Percentiles rank a stretch among this genome's conserved stretches.
These are phyloP conservation scores for Thera obeliscata DNA, from an alignment of 2,888 invertebrate species.

Conservation along the genomic window DNA sequence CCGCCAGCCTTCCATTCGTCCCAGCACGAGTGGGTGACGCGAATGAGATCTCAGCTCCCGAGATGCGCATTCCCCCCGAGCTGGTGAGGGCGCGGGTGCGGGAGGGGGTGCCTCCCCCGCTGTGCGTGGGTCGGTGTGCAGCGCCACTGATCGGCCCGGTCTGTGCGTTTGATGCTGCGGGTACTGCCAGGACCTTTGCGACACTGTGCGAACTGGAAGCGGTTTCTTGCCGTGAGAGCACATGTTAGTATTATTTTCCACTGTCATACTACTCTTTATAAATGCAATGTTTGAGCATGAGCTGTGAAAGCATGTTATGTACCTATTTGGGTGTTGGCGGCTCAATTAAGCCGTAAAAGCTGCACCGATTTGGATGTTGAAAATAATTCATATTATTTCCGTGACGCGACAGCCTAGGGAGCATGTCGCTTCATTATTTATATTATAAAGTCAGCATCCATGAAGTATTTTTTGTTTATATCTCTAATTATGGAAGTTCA, in stretches of 20 bases:
- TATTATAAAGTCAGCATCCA: too few species aligned
- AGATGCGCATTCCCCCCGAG: slow-evolving; percentile 55
- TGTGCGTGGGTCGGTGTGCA: slow-evolving; percentile 71
- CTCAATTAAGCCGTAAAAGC: too few species aligned
- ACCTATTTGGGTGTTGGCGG: too few species aligned
- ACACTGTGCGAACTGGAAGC: slow-evolving; percentile 84
- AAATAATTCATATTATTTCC: too few species aligned
- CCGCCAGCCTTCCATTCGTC: slow-evolving; percentile 68
- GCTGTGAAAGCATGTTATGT: too few species aligned
- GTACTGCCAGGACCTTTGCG: slow-evolving; percentile 82
- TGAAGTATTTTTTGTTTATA: too few species aligned
- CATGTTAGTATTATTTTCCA: slow-evolving; percentile 70
- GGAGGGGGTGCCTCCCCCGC: slow-evolving; percentile 74
- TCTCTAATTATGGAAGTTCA: too few species aligned
- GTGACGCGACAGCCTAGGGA: too few species aligned
- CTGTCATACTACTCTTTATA: too few species aligned
- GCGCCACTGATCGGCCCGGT: slow-evolving; percentile 81
- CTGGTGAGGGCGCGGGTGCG: slow-evolving; percentile 60
- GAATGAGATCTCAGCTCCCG: slow-evolving; percentile 53
- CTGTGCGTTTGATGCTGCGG: slow-evolving; percentile 84
- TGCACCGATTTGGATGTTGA: too few species aligned
- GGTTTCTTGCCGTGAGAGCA: slow-evolving; percentile 84
- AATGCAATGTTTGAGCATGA: too few species aligned
- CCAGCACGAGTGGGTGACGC: slow-evolving; percentile 60
- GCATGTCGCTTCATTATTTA: too few species aligned